Conservation (phyloP, 2,888 invertebrate genomes). For the Matsumyia berberina region DNA sequence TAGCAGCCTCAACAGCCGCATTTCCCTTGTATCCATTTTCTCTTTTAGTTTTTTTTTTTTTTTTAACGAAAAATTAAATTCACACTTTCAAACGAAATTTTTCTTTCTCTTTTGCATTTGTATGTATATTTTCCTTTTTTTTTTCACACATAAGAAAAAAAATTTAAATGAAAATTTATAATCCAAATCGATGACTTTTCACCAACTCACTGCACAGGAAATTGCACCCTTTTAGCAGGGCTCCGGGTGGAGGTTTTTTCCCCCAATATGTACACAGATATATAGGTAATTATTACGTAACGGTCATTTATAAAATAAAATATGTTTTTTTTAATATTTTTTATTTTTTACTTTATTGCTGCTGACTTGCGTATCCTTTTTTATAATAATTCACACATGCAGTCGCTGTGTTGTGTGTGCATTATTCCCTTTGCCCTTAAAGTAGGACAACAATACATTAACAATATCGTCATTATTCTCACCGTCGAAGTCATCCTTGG, state of each 20-base stretch:
- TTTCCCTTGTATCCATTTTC: constrained; percentile 70
- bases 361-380: constrained; percentile 57
- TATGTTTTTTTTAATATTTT: constrained; percentile 27
- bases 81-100: constrained; percentile 61
- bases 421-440: constrained; percentile 69
- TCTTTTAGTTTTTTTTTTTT: too few relatives aligned
- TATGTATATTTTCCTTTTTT: constrained; percentile 25
- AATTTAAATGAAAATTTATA: constrained; percentile 50
- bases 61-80: constrained; percentile 36
- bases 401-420: constrained; percentile 56
- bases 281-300: constrained; percentile 74
- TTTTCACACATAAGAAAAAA: constrained; percentile 21
- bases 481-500: constrained; percentile 71
- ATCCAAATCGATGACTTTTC: constrained; percentile 56
- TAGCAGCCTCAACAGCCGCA: constrained; percentile 49
- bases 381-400: constrained; percentile 63
- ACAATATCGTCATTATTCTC: constrained; percentile 74
- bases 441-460: constrained; percentile 75
- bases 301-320: constrained; percentile 66
- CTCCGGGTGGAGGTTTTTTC: constrained; percentile 57
- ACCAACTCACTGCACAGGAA: constrained; percentile 69
- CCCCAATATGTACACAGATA: constrained; percentile 51
- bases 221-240: constrained; percentile 57
- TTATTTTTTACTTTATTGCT: constrained; percentile 33
- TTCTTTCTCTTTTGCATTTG: constrained; percentile 43